These are phyloP conservation scores for Paedocypris micromegethes DNA, from an alignment of 2,797 vertebrate species.

Conservation along the genomic window DNA sequence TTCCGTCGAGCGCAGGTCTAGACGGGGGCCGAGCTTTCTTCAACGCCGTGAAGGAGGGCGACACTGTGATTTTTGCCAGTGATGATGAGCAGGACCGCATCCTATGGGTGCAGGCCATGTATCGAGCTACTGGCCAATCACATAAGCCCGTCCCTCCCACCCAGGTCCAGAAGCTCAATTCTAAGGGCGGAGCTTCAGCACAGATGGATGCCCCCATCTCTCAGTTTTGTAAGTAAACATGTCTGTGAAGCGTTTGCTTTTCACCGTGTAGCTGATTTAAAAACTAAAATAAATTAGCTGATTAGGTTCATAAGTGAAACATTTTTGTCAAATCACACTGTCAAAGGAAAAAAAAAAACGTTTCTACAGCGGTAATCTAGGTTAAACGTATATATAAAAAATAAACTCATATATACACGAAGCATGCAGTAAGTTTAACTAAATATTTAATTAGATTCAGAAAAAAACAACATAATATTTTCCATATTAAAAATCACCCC, in stretches of 20 bases:
- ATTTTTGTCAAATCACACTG: too few species aligned
- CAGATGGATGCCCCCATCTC: constrained; percentile 99
- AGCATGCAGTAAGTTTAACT: too few species aligned
- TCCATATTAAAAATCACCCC: background rate
- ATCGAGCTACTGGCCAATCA: constrained; percentile 96
- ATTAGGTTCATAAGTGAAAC: too few species aligned
- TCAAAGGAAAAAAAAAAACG: too few species aligned
- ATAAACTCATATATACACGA: too few species aligned
- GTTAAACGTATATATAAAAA: too few species aligned
- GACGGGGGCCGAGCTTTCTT: constrained; percentile 97
- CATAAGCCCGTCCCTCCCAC: constrained; percentile 98
- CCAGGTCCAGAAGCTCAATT: constrained; percentile 99
- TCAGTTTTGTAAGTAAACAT: constrained; percentile 98
- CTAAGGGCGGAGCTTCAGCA: constrained; percentile 94
- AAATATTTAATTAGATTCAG: too few species aligned
- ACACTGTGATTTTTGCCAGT: constrained; percentile 98
- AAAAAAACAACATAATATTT: too few species aligned
- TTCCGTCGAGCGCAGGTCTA: constrained; percentile 72
- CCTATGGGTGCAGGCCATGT: constrained; percentile 99
- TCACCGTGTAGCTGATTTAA: too few species aligned
- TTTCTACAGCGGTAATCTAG: too few species aligned
- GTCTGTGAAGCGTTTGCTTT: constrained; percentile 34
- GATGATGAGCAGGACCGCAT: constrained; percentile 99
- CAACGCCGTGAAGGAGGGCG: constrained; percentile 98
- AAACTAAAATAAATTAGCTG: too few species aligned